Percentiles rank a stretch among this genome's conserved stretches.
phyloP scores from a whole-genome alignment of 2,888 invertebrate species.

The Agonopterix alstromeriana region DNA sequence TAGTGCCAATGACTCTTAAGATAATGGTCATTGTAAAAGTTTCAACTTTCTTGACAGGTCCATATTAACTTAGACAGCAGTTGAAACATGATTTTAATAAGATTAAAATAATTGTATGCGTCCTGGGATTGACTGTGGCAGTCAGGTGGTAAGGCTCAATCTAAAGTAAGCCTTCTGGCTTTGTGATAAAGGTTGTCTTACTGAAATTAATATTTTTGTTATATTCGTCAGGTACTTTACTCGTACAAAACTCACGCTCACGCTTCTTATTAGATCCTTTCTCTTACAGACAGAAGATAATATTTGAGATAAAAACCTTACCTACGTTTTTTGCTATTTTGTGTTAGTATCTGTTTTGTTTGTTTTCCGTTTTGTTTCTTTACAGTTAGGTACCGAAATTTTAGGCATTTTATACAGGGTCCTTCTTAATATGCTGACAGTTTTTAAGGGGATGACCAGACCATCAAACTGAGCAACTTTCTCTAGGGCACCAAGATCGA shows the following conservation, averaged over 20 bases:
- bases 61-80: conserved; percentile 24
- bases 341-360: too few species aligned
- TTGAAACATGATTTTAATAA: conserved; percentile 63
- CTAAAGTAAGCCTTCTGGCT: background rate
- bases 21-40: too few species aligned
- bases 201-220: too few species aligned
- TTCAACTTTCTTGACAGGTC: conserved; percentile 21
- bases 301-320: background rate
- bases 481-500: too few species aligned
- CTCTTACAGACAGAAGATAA: conserved; percentile 21
- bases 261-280: conserved; percentile 43
- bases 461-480: too few species aligned
- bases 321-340: too few species aligned
- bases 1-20: too few species aligned
- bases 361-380: too few species aligned
- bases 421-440: too few species aligned
- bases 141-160: conserved; percentile 31
- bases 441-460: too few species aligned
- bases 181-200: background rate
- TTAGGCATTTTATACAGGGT: too few species aligned
- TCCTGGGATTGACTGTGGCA: conserved; percentile 56
- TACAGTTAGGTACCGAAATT: too few species aligned
- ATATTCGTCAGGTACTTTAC: background rate
- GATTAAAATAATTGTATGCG: conserved; percentile 74
- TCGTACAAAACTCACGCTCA: conserved; percentile 39